Evolutionary conservation across 1,140 invertebrate genomes (phyloP).

Genomic region (Colletes gigas): DNA sequence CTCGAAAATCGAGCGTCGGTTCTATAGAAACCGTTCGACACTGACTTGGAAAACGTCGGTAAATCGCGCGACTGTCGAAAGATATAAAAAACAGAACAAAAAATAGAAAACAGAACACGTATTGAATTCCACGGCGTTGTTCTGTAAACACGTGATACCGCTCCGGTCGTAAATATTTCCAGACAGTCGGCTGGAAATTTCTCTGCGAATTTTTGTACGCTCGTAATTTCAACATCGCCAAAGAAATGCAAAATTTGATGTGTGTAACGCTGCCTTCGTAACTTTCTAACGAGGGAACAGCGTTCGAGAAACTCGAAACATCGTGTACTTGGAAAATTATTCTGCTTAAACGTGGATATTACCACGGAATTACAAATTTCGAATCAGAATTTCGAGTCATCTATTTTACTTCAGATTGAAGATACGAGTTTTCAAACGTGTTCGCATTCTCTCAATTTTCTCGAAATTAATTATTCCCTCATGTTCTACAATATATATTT

Average conservation of each 20-base stretch:
- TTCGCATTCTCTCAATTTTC: too few species aligned
- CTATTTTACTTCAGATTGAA: too few species aligned
- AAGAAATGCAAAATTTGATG: not conserved
- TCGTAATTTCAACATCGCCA: not conserved
- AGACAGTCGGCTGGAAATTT: too few species aligned
- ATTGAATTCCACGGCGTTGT: not conserved
- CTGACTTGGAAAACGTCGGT: slow-evolving; percentile 30
- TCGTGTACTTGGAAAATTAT: too few species aligned
- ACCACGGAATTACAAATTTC: too few species aligned
- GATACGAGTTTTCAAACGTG: too few species aligned
- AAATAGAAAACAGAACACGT: not conserved
- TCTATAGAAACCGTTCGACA: slow-evolving; percentile 15
- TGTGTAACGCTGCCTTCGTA: not conserved
- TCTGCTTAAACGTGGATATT: not conserved
- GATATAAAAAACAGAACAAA: too few species aligned
- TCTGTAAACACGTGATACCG: not conserved
- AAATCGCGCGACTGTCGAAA: slow-evolving; percentile 12
- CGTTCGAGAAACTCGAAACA: too few species aligned
- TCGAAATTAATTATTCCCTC: too few species aligned
- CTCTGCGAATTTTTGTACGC: not conserved
- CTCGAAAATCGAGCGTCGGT: slow-evolving; percentile 6
- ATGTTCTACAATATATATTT: too few species aligned
- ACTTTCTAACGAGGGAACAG: not conserved
- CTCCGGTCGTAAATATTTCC: not conserved
- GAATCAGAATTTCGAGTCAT: too few species aligned